A percentile compares a stretch with the other conserved stretches of the same genome.
Conservation (phyloP, 2,797 vertebrate genomes). For the Aldrovandia affinis region DNA sequence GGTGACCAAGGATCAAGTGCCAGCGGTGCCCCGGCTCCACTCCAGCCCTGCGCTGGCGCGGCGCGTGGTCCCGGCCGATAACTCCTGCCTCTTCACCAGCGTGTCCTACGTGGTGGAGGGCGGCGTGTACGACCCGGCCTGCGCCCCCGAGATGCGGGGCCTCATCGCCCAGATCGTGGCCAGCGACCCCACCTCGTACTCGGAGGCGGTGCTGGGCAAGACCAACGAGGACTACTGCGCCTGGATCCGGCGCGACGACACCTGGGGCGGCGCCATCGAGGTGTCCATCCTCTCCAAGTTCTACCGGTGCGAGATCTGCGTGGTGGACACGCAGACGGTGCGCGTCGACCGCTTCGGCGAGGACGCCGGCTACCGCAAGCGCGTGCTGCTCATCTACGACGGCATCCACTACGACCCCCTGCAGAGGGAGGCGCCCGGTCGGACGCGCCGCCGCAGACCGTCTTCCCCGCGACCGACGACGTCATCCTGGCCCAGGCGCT, state of each 20-base stretch:
- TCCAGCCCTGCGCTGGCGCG: slow-evolving; percentile 76
- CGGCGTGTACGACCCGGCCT: slow-evolving; percentile 85
- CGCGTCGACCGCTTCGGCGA: slow-evolving; percentile 97
- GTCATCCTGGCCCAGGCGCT: slow-evolving; percentile 89
- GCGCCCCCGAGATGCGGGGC: slow-evolving; percentile 88
- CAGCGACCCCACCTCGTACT: slow-evolving; percentile 85
- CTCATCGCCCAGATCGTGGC: slow-evolving; percentile 95
- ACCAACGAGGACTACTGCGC: slow-evolving; percentile 91
- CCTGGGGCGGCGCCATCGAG: slow-evolving; percentile 98
- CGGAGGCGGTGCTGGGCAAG: slow-evolving; percentile 91
- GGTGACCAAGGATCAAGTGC: slow-evolving; percentile 62
- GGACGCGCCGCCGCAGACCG: slow-evolving; percentile 86
- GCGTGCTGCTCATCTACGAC: slow-evolving; percentile 94
- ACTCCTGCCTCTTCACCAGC: slow-evolving; percentile 97
- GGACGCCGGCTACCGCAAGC: slow-evolving; percentile 87
- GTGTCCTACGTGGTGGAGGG: slow-evolving; percentile 94
- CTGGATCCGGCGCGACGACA: slow-evolving; percentile 92
- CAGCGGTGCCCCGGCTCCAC: slow-evolving; percentile 57
- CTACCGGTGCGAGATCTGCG: slow-evolving; percentile 96
- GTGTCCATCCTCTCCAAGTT: slow-evolving; percentile 95
- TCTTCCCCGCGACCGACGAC: slow-evolving; percentile 89
- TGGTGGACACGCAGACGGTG: slow-evolving; percentile 96
- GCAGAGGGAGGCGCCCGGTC: slow-evolving; percentile 78
- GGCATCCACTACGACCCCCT: slow-evolving; percentile 97
- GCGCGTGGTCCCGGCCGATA: slow-evolving; percentile 90